Percentiles rank a stretch among this genome's conserved stretches.
These are phyloP conservation scores for Anabacerthia variegaticeps DNA, from an alignment of 2,797 vertebrate genomes.

Conservation along the genomic window DNA sequence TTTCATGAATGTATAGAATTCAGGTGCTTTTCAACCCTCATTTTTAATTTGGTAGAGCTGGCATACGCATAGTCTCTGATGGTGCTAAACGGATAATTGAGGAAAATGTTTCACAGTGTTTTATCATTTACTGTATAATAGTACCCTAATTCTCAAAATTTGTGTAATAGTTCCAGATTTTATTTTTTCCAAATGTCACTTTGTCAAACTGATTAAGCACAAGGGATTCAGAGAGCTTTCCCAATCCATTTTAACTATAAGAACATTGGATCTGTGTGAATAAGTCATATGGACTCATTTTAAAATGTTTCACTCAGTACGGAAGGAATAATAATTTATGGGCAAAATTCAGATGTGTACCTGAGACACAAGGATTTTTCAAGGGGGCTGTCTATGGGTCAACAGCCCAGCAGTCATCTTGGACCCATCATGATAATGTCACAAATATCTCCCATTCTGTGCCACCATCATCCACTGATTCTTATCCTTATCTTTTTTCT, in stretches of 20 bases:
- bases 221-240: neutral
- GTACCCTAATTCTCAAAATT: neutral
- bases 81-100: conserved; percentile 46
- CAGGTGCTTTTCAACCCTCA: conserved; percentile 20
- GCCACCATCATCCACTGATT: neutral
- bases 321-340: neutral
- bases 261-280: neutral
- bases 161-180: neutral
- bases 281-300: neutral
- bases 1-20: conserved; percentile 57
- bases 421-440: neutral
- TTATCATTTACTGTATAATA: conserved; percentile 13
- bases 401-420: neutral
- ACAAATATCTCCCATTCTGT: neutral
- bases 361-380: neutral
- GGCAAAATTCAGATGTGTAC: neutral
- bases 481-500: neutral
- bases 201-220: neutral
- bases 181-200: neutral
- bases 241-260: neutral
- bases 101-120: conserved; percentile 31
- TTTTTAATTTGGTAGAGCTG: conserved; percentile 45
- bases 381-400: neutral
- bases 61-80: neutral
- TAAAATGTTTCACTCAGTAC: neutral